phyloP scores from a whole-genome alignment of 2,888 invertebrate species.

The Heliconius charithonia region DNA sequence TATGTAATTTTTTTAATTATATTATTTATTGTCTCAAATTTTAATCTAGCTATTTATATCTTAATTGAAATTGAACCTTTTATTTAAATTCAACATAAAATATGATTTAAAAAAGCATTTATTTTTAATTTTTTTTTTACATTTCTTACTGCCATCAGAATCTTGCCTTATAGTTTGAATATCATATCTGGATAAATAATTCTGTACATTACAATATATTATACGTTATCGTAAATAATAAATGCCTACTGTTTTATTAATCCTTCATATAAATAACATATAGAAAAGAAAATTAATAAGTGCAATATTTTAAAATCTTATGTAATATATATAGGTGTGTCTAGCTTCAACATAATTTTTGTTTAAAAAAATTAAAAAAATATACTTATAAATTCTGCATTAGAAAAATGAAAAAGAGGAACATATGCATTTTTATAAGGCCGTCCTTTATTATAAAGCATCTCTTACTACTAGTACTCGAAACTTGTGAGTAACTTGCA shows the following conservation, averaged over 20 bases:
- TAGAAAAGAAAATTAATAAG: not conserved
- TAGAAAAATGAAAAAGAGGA: too few relatives aligned
- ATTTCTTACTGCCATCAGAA: slow-evolving; percentile 18
- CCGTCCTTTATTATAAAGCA: too few relatives aligned
- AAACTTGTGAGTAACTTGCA: too few relatives aligned
- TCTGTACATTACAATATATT: slow-evolving; percentile 11
- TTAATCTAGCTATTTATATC: not conserved
- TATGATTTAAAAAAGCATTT: slow-evolving; percentile 9
- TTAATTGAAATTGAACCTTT: not conserved
- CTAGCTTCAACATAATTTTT: too few relatives aligned
- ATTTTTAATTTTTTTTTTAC: slow-evolving; percentile 10
- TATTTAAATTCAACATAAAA: not conserved
- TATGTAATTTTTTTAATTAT: not conserved
- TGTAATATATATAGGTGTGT: too few relatives aligned
- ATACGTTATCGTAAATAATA: not conserved
- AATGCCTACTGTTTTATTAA: slow-evolving; percentile 8
- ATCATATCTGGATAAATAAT: not conserved
- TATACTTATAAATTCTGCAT: too few relatives aligned
- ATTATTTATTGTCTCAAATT: slow-evolving; percentile 10
- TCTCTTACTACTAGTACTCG: too few relatives aligned
- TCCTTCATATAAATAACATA: not conserved
- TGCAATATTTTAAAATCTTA: not conserved
- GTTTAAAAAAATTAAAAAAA: too few relatives aligned
- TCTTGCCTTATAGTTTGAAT: slow-evolving; percentile 21
- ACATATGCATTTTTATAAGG: too few relatives aligned